phyloP scores from a whole-genome alignment of 2,113 vertebrate species.

The Cairina moschata region DNA sequence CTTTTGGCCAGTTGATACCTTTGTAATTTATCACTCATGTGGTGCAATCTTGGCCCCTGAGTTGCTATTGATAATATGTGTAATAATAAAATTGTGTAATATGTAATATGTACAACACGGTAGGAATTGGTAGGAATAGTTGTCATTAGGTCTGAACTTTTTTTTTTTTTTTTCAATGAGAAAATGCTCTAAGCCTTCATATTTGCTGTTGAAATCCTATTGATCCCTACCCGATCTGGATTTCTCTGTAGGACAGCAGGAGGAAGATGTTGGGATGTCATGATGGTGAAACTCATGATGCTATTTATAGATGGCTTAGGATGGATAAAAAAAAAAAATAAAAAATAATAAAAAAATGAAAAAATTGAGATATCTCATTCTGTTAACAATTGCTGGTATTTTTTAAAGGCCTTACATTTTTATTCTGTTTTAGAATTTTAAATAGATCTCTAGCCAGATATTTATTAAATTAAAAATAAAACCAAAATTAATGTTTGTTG shows the following conservation, averaged over 20 bases:
- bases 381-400: not conserved
- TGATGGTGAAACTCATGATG: not conserved
- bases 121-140: not conserved
- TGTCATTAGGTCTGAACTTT: not conserved
- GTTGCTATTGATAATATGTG: not conserved
- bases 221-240: not conserved
- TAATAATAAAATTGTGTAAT: not conserved
- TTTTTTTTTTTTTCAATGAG: not conserved
- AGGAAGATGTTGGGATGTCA: not conserved
- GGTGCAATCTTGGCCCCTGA: not conserved
- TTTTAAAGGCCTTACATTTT: not conserved
- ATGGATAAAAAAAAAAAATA: not conserved
- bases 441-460: not conserved
- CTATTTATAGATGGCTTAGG: not conserved
- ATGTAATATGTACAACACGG: not conserved
- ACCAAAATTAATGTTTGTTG: not conserved
- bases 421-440: not conserved
- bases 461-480: not conserved
- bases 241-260: not conserved
- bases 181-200: not conserved
- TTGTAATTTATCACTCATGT: not conserved
- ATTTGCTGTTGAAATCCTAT: not conserved
- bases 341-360: not conserved
- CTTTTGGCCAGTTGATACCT: not conserved
- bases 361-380: not conserved